phyloP scores from a whole-genome alignment of 2,888 invertebrate genomes.

The Plemyria rubiginata region DNA sequence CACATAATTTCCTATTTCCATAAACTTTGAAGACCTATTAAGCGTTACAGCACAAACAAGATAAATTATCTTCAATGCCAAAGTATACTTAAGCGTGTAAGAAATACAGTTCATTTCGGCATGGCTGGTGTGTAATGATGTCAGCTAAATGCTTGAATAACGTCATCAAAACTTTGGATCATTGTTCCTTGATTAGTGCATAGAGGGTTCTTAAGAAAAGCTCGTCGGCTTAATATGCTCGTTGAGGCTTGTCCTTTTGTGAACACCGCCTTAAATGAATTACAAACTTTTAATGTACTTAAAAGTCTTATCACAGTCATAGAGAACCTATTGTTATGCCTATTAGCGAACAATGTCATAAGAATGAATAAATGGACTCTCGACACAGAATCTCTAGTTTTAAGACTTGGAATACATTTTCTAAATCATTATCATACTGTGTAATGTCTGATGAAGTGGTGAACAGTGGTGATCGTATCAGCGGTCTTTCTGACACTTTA shows the following conservation, averaged over 20 bases:
- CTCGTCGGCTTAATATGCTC: slow-evolving; percentile 14
- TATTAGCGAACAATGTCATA: too few species aligned
- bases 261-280: background rate
- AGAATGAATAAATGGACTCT: too few species aligned
- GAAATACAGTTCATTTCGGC: slow-evolving; percentile 9
- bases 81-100: slow-evolving; percentile 7
- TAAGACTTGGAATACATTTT: too few species aligned
- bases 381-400: too few species aligned
- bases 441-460: too few species aligned
- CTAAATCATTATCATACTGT: too few species aligned
- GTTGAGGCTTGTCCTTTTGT: background rate
- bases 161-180: slow-evolving; percentile 34
- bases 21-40: slow-evolving; percentile 49
- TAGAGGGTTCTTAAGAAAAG: slow-evolving; percentile 25
- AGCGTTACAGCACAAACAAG: slow-evolving; percentile 45
- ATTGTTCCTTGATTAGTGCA: slow-evolving; percentile 36
- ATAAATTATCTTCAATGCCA: slow-evolving; percentile 23
- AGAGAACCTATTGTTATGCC: background rate
- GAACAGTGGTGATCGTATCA: too few species aligned
- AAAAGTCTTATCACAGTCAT: background rate
- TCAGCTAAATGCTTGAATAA: slow-evolving; percentile 23
- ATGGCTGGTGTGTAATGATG: slow-evolving; percentile 1
- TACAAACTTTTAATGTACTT: background rate
- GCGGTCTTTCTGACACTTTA: too few species aligned
- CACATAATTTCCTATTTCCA: slow-evolving; percentile 44